Percentiles rank a stretch among this genome's conserved stretches.
These are phyloP conservation scores for Cryptoblepharus egeriae DNA, from an alignment of 2,797 vertebrate genomes.

Conservation along the genomic window DNA sequence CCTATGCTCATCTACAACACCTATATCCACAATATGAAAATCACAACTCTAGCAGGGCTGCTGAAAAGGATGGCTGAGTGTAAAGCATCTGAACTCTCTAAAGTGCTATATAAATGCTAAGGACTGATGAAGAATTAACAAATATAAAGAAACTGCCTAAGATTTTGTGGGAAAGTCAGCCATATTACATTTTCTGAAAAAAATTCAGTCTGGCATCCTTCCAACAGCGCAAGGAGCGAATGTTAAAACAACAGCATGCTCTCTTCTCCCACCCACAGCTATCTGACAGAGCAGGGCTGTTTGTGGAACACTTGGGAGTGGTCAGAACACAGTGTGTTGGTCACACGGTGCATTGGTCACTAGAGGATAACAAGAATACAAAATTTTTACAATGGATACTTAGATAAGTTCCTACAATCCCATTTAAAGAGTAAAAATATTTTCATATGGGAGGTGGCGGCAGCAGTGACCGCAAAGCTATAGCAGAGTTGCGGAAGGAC, in stretches of 20 bases:
- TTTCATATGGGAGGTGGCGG: not conserved
- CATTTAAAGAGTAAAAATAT: not conserved
- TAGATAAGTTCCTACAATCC: not conserved
- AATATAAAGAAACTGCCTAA: not conserved
- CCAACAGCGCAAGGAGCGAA: fast-evolving
- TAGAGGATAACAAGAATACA: not conserved
- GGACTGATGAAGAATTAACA: not conserved
- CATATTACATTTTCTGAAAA: not conserved
- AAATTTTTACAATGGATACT: not conserved
- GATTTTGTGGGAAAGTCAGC: slow-evolving; percentile 20
- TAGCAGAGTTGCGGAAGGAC: slow-evolving; percentile 3
- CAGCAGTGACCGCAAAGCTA: slow-evolving; percentile 15
- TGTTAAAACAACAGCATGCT: slow-evolving; percentile 22
- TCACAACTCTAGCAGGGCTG: too few relatives aligned
- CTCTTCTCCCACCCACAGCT: not conserved
- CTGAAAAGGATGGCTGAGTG: not conserved
- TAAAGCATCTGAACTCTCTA: not conserved
- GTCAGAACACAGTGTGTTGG: not conserved
- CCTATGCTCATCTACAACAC: not conserved
- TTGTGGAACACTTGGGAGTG: slow-evolving; percentile 27
- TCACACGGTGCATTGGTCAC: slow-evolving; percentile 5
- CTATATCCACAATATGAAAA: too few relatives aligned
- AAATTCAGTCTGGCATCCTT: not conserved
- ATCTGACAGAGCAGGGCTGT: not conserved
- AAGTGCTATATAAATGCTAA: not conserved